phyloP scores from a whole-genome alignment of 2,797 vertebrate species.

The Trichosurus vulpecula region DNA sequence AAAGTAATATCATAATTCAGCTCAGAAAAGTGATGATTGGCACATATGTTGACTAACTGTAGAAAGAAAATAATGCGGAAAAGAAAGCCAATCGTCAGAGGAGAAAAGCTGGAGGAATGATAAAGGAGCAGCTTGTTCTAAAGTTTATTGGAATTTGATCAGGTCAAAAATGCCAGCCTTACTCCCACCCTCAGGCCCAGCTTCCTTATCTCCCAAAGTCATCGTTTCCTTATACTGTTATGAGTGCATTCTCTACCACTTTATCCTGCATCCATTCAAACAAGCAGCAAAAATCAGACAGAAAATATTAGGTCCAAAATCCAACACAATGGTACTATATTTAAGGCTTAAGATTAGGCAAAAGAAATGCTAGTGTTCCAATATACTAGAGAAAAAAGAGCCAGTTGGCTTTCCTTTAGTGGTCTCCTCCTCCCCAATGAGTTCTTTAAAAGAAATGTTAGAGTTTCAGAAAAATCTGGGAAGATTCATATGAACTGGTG shows the following conservation, averaged over 20 bases:
- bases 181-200: background rate
- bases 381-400: background rate
- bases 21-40: too few relatives aligned
- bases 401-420: constrained; percentile 10
- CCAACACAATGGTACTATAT: background rate
- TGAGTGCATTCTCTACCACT: constrained; percentile 24
- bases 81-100: background rate
- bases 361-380: constrained; percentile 30
- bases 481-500: too few relatives aligned
- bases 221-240: constrained; percentile 1
- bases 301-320: constrained; percentile 22
- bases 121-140: too few relatives aligned
- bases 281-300: constrained; percentile 41
- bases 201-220: too few relatives aligned
- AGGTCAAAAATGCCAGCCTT: background rate
- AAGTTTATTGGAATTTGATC: background rate
- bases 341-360: constrained; percentile 20
- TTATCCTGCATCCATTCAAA: too few relatives aligned
- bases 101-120: background rate
- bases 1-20: too few relatives aligned
- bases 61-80: background rate
- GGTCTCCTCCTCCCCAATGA: constrained; percentile 27
- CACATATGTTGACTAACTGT: too few relatives aligned
- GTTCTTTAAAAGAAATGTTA: constrained; percentile 45
- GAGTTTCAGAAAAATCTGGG: background rate